These are phyloP conservation scores for Drosophila funebris DNA, from an alignment of 1,140 invertebrate genomes.

Conservation along the genomic window DNA sequence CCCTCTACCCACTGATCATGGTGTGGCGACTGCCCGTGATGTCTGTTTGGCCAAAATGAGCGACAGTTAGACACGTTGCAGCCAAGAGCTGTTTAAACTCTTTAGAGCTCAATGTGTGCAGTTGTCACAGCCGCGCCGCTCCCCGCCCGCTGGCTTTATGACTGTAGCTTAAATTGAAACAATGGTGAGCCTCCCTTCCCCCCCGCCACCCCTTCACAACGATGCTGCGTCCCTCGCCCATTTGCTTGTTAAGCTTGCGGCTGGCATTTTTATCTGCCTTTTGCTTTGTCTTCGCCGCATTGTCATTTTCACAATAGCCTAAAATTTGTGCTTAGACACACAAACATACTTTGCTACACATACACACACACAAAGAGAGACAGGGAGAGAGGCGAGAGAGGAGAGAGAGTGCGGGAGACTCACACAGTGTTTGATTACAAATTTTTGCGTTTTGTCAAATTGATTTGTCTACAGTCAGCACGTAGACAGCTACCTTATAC, in stretches of 20 bases:
- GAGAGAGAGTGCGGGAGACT: not conserved
- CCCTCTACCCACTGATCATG: not conserved
- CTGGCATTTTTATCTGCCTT: conserved; percentile 71
- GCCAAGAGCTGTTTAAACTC: conserved; percentile 66
- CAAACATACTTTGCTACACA: not conserved
- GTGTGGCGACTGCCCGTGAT: not conserved
- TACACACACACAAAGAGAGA: not conserved
- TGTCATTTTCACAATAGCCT: conserved; percentile 70
- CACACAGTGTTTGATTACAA: conserved; percentile 33
- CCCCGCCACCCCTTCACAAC: not conserved
- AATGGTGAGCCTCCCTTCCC: conserved; percentile 50
- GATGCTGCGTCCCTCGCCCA: not conserved
- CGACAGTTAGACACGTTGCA: conserved; percentile 56
- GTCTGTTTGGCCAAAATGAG: conserved; percentile 24
- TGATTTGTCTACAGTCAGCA: conserved; percentile 67
- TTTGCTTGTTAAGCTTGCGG: conserved; percentile 56
- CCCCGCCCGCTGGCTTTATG: conserved; percentile 11
- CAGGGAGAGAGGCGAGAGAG: not conserved
- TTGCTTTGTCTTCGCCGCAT: conserved; percentile 51
- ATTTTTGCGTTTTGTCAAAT: conserved; percentile 58
- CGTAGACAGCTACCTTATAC: conserved; percentile 31
- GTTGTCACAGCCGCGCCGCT: conserved; percentile 4
- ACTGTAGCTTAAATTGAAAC: conserved; percentile 51
- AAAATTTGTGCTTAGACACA: conserved; percentile 48
- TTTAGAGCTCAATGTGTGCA: conserved; percentile 53